Conservation (phyloP, 2,797 vertebrate genomes). For the Hozukius guyotensis region DNA sequence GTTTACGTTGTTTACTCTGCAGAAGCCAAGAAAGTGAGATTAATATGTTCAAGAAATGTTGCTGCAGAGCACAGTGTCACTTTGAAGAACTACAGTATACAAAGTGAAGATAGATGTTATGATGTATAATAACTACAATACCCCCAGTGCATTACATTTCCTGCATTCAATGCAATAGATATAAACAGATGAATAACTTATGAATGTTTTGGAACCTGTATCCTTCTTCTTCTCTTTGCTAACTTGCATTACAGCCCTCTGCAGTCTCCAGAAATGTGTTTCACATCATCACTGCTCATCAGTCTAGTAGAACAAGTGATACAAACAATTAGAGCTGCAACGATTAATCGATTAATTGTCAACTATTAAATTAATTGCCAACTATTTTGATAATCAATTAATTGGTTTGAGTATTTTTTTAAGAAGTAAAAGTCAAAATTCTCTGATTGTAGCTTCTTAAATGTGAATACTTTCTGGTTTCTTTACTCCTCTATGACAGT, state of each 20-base stretch:
- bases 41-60: neutral
- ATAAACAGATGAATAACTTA: slow-evolving; percentile 1
- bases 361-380: too few relatives aligned
- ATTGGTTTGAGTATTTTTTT: too few relatives aligned
- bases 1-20: neutral
- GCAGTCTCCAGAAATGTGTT: neutral
- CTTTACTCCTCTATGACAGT: too few relatives aligned
- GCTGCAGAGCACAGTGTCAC: neutral
- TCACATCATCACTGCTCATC: neutral
- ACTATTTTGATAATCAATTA: too few relatives aligned
- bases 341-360: too few relatives aligned
- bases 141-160: neutral
- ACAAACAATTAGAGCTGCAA: neutral
- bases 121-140: neutral
- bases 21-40: neutral
- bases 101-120: slow-evolving; percentile 1
- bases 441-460: too few relatives aligned
- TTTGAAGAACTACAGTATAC: neutral
- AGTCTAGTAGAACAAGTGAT: neutral
- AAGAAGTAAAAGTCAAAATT: too few relatives aligned
- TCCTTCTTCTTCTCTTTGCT: neutral
- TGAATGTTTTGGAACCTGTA: neutral
- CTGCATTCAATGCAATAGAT: neutral
- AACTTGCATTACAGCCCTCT: neutral
- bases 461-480: too few relatives aligned